These are phyloP conservation scores for Melanotaenia nigrans DNA, from an alignment of 2,797 vertebrate genomes.

Conservation along the genomic window DNA sequence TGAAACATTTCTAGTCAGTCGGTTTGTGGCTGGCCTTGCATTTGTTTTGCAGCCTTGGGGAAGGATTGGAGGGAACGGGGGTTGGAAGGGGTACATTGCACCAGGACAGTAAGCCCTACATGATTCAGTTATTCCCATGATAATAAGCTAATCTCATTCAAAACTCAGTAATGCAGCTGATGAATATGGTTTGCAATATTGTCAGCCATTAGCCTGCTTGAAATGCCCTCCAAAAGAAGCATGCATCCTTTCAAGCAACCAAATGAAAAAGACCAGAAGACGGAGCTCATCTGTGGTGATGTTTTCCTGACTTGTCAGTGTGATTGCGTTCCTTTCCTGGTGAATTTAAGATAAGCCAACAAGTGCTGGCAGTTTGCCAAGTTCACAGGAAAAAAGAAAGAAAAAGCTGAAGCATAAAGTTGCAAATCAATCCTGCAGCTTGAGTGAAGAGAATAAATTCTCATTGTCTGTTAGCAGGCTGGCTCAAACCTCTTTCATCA, in stretches of 20 bases:
- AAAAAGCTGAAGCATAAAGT: conserved; percentile 32
- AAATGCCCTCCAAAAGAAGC: background rate
- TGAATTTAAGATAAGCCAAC: conserved; percentile 39
- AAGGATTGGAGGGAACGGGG: conserved; percentile 9
- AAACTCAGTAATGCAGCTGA: conserved; percentile 8
- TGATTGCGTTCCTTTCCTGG: conserved; percentile 34
- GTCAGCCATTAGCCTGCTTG: background rate
- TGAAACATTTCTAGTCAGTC: conserved; percentile 39
- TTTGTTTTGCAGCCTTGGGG: conserved; percentile 32
- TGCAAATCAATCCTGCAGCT: conserved; percentile 33
- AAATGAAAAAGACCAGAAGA: conserved; percentile 10
- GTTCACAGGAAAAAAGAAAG: conserved; percentile 23
- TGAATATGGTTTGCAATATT: background rate
- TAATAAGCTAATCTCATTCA: conserved; percentile 36
- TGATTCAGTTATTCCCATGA: conserved; percentile 52
- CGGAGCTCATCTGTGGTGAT: background rate
- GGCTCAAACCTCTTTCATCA: conserved; percentile 38
- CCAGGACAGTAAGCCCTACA: conserved; percentile 16
- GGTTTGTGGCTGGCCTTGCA: conserved; percentile 14
- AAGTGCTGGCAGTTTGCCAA: conserved; percentile 40
- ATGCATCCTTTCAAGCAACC: background rate
- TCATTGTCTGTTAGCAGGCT: conserved; percentile 31
- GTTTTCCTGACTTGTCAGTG: conserved; percentile 19
- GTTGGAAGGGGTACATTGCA: conserved; percentile 11
- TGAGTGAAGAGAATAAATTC: conserved; percentile 44